phyloP scores from a whole-genome alignment of 1,140 invertebrate species.

The Laupala kohalensis region DNA sequence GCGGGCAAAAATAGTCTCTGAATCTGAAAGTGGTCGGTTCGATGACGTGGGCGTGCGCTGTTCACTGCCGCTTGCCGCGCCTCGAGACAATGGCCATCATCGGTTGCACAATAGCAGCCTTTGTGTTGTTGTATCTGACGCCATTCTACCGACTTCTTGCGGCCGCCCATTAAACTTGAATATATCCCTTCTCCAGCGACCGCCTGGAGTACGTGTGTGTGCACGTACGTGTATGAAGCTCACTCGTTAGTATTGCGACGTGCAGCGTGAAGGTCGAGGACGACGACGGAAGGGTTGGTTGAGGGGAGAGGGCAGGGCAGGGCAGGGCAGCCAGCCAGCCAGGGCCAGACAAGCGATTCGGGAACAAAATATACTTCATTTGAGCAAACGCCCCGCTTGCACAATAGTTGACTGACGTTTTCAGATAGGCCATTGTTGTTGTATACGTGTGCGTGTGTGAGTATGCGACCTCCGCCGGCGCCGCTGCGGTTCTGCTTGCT shows the following conservation, averaged over 20 bases:
- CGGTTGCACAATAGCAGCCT: constrained; percentile 4
- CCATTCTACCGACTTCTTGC: constrained; percentile 13
- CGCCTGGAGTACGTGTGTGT: too few species aligned
- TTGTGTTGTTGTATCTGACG: constrained; percentile 13
- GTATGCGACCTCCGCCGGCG: not conserved
- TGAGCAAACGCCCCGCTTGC: constrained; percentile 12
- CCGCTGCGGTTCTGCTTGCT: not conserved
- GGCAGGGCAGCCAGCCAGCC: too few species aligned
- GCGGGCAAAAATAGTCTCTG: too few species aligned
- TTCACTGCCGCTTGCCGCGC: too few species aligned
- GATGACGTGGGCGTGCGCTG: too few species aligned
- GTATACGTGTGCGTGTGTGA: not conserved
- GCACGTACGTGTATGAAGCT: too few species aligned
- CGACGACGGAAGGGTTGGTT: too few species aligned
- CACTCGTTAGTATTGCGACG: too few species aligned
- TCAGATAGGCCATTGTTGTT: constrained; percentile 12
- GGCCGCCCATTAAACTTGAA: constrained; percentile 13
- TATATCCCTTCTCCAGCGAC: constrained; percentile 5
- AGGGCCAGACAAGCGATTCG: not conserved
- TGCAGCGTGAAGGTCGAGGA: too few species aligned
- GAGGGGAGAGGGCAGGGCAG: too few species aligned
- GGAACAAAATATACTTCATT: constrained; percentile 16
- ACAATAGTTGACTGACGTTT: constrained; percentile 15
- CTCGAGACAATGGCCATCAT: constrained; percentile 1
- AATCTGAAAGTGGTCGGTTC: too few species aligned